Base-by-base conservation (phyloP, 1,140 invertebrate genomes). In the Bombus haemorrhoidalis region DNA sequence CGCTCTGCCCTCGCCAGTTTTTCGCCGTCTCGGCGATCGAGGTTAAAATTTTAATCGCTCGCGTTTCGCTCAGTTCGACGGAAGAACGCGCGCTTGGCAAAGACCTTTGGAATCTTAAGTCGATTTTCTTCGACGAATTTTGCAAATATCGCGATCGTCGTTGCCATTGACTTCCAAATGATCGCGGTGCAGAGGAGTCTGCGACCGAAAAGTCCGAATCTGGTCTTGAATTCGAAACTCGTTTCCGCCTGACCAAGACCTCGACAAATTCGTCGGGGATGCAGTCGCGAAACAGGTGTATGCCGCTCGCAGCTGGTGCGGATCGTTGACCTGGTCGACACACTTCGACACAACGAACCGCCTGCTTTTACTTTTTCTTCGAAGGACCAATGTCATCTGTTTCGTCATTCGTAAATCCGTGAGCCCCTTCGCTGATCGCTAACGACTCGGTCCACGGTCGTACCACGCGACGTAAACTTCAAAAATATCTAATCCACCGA, bases 291-390 rank as follows among this genome's bases (percentile, higher is more conserved):
- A 72, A 85, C 84, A 81, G 66, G 85, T 83, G 85, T 66, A 22
- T 8, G 28, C 59, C 8, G n/a, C 2, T 76, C 73, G 53, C 75
- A 89, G 79, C 66, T 68, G 78, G 68, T 34, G 37, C 82, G 34
- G 86, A 72, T 81, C 88, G 76, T 89, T 83, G 89, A 87, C 87
- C 81, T 71, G 32, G 66, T 68, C 75, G 86, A 79, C 86, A 89
- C 71, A 89, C 77, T 87, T 85, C 39, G n/a, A 34, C 22, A 22
- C 83, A 10, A 28, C 13, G 28, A 32, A 82, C 75, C 75, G 75
- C 66, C 59, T 37, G 88, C 85, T 88, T 88, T 86, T 88, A 90
- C 88, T 90, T 88, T 89, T 88, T 87, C 83, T 53, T 68, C 82
- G 41, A 62, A 84, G 71, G 59, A 59, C 81, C 79, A 74, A 68